Base-by-base conservation (phyloP, 2,888 invertebrate genomes). In the Apoda limacodes region DNA sequence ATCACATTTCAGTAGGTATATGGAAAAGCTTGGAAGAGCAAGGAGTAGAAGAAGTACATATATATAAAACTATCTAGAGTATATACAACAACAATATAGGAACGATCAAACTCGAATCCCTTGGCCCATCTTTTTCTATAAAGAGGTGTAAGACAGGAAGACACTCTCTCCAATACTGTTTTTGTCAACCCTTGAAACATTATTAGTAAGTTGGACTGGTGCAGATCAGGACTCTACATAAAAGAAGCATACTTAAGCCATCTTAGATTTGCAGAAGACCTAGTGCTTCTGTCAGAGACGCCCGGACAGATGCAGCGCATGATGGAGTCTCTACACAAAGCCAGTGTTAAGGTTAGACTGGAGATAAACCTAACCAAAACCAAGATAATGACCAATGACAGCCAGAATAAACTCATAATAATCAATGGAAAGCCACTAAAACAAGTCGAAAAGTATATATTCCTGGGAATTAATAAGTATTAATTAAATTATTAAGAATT, bases 91-190 rank as follows among this genome's bases (percentile, higher is more conserved):
- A 35, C 14, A 31, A 24, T n/a, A 32, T 24, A 6, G 29, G 40
- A 7, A 34, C 32, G 34, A 28, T 37, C 9, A 41, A 35, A 13
- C 22, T 32, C 10, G 36, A 37, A 9, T 24, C 36, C 2, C 21
- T 22, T 4, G 34, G 38, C 10, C 28, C 38, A n/a, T n/a, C 6
- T 20, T 25, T 25, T 11, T 27, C 28, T 4, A 37, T 44, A 22
- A 5, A 35, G 33, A 33, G 40, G 37, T 1, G 39, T 39, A 15
- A 37, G 32, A 21, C 43, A 43, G n/a, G 40, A 39, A 1, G 36
- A 43, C 27, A 40, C 41, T 2, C 11, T 43, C 5, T 43, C 41
- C 36, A 20, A 32, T 14, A 20, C 25, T 35, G 4, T 37, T 37
- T 14, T 35, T 34, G 28, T 24, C 32, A 5, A 30, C 29, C 5